phyloP scores from a whole-genome alignment of 2,113 vertebrate species.

The Tragelaphus strepsiceros region DNA sequence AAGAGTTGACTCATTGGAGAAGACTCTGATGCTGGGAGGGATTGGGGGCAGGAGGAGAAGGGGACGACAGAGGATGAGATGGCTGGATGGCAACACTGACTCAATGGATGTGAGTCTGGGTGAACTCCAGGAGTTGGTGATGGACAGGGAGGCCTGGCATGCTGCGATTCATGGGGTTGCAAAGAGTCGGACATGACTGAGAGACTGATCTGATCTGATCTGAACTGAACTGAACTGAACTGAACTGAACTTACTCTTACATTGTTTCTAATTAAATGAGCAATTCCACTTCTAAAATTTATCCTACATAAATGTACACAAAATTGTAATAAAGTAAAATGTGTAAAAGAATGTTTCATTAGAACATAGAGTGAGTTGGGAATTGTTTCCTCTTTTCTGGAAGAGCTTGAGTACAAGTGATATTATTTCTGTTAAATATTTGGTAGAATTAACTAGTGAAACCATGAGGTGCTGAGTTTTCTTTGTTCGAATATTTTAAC shows the following conservation, averaged over 20 bases:
- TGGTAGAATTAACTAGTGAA: not conserved
- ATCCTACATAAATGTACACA: not conserved
- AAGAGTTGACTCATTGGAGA: not conserved
- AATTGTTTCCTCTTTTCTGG: not conserved
- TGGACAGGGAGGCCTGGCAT: not conserved
- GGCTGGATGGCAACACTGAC: not conserved
- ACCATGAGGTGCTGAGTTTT: not conserved
- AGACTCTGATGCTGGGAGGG: not conserved
- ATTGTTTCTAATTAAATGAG: not conserved
- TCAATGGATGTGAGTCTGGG: not conserved
- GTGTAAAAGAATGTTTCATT: not conserved
- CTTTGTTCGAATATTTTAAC: not conserved
- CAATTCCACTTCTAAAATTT: not conserved
- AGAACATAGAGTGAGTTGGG: not conserved
- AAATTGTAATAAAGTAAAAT: not conserved
- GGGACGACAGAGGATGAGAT: not conserved
- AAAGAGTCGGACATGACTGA: not conserved
- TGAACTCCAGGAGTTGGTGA: not conserved
- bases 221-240: not conserved
- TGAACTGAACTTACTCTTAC: not conserved
- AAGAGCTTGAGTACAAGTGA: not conserved
- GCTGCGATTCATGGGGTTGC: accelerated
- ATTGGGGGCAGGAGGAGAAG: not conserved
- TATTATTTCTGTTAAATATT: not conserved
- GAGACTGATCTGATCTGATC: too few relatives aligned